Evolutionary conservation across 1,140 invertebrate genomes (phyloP), one percentile per base, ranked within the genome.

Genomic region (Bombyx mandarina): DNA sequence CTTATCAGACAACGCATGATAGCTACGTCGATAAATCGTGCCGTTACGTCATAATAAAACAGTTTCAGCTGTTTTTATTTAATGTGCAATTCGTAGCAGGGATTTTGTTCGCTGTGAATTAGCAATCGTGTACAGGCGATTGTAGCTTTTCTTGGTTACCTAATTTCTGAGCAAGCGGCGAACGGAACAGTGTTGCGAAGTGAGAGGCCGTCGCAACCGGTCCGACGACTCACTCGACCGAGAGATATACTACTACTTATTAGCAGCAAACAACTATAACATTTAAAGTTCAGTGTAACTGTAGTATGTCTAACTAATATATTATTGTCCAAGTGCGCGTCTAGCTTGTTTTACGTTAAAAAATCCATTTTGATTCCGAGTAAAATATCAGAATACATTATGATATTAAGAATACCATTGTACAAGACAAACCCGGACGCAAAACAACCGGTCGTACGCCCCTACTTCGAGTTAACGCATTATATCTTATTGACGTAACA

Each of bases 401-500:
- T 43, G 7, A 18, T 43, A 43, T 54, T 18, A 45, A 22, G 43
- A 48, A 60, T 56, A 45, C 45, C 18, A 46, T 71, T 70, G 58
- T 67, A 66, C 57, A 73, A 73, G 79, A 80, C 79, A 79, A 68
- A 83, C 82, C 80, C 83, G 81, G 79, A 82, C 81, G 71, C 75
- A 69, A 79, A 82, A 69, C 73, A 63, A 67, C 69, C 69, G 73
- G 71, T 71, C 71, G 73, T 69, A 69, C 79, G 75, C 75, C 73
- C 73, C 78, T 71, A 65, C 69, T 73, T 75, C 73, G 71, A 82
- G 75, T 82, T 83, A 83, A 75, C 74, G 77, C 75, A 75, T 82
- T 76, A 75, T 84, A 79, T 83, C 76, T 80, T 80, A 83, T 83
- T 84, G 83, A 86, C 81, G 83, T 83, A 83, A 86, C 71, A 72